Evolutionary conservation across 2,113 vertebrate genomes (phyloP), one percentile per base, ranked within the genome.

Genomic region (Mormyrus iriodes): DNA sequence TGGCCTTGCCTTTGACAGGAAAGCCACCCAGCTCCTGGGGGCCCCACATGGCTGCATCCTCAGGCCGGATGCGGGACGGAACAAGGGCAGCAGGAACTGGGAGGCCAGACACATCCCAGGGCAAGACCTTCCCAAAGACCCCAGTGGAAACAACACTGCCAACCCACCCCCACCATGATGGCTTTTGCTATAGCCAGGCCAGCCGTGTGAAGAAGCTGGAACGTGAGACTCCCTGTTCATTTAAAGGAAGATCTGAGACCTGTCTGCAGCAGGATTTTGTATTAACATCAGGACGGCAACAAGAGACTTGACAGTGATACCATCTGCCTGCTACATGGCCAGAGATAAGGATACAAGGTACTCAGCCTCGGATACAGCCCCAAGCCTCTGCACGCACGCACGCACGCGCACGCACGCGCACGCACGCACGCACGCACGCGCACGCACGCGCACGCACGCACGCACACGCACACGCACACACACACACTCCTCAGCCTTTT

Each of bases 51-150:
- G 9, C 48, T 9, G 48, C 3, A 17, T n/a, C 84, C 48, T 4
- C 61, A 48, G 52, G 49, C 44, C n/a, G 10, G 48, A 31, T 0
- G 48, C 12, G 13, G 21, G 13, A 51, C 91, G 88, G 92, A 95
- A 95, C 94, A 94, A 94, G 93, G 92, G 95, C 94, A 95, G 94
- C 95, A 96, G 96, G 95, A 96, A 96, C 94, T 93, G 92, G 94
- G 95, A 95, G 95, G 95, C 27, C 89, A 87, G 69, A 53, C 94
- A 53, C 94, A 94, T 95, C 92, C 51, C 89, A 94, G 94, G 94
- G 93, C 94, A 95, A 95, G 93, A 93, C 94, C 94, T 95, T 95
- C 94, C 94, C 95, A 94, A 92, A 94, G 93, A 92, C 94, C 93
- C 93, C 92, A 93, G 92, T 93, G 95, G 42, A 95, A 96, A 96